Base-by-base conservation (phyloP, 2,888 invertebrate genomes). In the Harmothoe impar region DNA sequence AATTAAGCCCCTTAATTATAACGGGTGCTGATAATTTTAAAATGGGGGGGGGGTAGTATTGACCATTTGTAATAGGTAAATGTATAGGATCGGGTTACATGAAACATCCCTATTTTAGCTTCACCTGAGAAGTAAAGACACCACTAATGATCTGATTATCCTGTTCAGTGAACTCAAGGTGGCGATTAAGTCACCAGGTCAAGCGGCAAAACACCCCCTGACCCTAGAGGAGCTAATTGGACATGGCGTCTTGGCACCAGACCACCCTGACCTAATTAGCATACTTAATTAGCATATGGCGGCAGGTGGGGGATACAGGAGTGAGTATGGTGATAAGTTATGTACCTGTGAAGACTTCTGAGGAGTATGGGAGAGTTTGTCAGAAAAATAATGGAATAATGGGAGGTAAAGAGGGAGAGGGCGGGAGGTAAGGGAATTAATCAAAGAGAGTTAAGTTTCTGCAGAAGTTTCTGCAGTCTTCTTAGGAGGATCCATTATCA, bases 101-200 rank as follows among this genome's bases (percentile, higher is more conserved):
- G 43, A 43, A 43, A 43, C 3, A 43, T 43, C 5, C 3, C 3
- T 7, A 43, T 10, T 7, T 43, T 43, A 7, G 3, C 43, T 10
- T 43, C 43, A 3, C 43, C 43, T 7, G 43, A 7, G 10, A 43
- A 10, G 43, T 43, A 43, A 20, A 62, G 7, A 62, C 62, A n/a
- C 25, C 31, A 72, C 29, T 72, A 72, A 72, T 15, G 72, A 29
- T 5, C 15, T 29, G 29, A 72, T 72, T 72, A 72, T 72, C 72
- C 72, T 72, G 72, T 72, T 72, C 72, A 72, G n/a, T 72, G 72
- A 72, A 72, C 72, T 72, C 72, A 1, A 15, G 29, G 29, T 15
- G 72, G 0, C 25, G 25, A 72, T 72, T 72, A 72, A 72, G 29
- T 5, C 25, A 29, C 3, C 72, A 72, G 72, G 72, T 72, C 72